These are phyloP conservation scores for Neomicropteryx cornuta DNA, from an alignment of 1,140 invertebrate genomes.

Conservation along the genomic window DNA sequence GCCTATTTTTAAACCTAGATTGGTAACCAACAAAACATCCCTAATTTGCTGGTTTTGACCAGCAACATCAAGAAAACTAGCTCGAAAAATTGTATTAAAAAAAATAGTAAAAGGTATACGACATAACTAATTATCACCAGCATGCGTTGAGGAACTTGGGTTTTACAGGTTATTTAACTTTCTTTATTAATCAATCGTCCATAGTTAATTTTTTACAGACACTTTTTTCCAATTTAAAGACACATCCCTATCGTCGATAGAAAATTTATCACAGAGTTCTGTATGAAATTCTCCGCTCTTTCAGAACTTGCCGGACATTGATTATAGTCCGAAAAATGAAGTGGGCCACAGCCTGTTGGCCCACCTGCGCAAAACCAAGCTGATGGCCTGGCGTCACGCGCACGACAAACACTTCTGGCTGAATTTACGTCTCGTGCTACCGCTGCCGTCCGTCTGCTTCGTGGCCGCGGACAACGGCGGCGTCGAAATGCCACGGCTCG, in stretches of 20 bases:
- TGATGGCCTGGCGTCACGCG: conserved; percentile 31
- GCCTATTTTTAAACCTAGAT: too few relatives aligned
- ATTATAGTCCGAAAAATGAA: conserved; percentile 29
- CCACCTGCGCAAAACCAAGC: conserved; percentile 25
- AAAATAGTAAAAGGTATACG: too few relatives aligned
- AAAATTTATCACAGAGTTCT: not conserved
- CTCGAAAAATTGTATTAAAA: too few relatives aligned
- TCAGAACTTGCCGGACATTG: conserved; percentile 33
- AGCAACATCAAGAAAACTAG: too few relatives aligned
- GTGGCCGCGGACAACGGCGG: not conserved
- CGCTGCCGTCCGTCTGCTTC: conserved; percentile 20
- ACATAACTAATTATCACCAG: too few relatives aligned
- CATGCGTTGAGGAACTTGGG: too few relatives aligned
- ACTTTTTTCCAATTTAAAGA: conserved; percentile 3
- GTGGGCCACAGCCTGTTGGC: conserved; percentile 25
- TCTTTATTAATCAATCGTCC: too few relatives aligned
- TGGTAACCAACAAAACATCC: too few relatives aligned
- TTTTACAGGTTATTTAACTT: too few relatives aligned
- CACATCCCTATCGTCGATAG: not conserved
- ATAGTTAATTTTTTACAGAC: conserved; percentile 1
- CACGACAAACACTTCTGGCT: conserved; percentile 36
- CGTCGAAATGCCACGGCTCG: too few relatives aligned
- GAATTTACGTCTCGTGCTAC: conserved; percentile 29
- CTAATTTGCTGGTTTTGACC: too few relatives aligned
- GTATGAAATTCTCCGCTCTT: too few relatives aligned